Evolutionary conservation across 1,140 invertebrate genomes (phyloP).

Genomic region (Drosophila seguyi): DNA sequence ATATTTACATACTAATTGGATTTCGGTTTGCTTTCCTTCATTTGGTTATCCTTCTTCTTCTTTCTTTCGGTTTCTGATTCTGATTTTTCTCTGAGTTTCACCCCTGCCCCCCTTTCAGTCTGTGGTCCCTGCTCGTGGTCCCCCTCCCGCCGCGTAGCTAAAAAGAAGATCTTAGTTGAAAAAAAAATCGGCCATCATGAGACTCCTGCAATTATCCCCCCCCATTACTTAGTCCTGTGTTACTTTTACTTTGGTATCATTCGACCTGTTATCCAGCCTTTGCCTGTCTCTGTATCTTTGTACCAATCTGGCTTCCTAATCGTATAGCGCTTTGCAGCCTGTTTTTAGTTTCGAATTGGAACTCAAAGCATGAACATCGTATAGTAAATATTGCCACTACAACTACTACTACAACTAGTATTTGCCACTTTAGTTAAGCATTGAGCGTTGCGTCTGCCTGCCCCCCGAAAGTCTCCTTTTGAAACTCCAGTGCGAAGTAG

Average conservation of each 20-base stretch:
- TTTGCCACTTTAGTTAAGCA: conserved; percentile 59
- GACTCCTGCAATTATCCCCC: conserved; percentile 26
- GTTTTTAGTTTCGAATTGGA: conserved; percentile 40
- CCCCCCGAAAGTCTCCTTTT: conserved; percentile 15
- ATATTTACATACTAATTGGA: conserved; percentile 63
- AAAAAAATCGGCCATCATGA: conserved; percentile 24
- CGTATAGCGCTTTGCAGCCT: conserved; percentile 35
- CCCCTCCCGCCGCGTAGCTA: conserved; percentile 12
- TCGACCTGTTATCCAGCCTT: conserved; percentile 7
- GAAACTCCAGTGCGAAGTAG: conserved; percentile 13
- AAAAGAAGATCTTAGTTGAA: conserved; percentile 34
- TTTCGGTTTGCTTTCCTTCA: conserved; percentile 41
- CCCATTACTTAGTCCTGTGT: conserved; percentile 7
- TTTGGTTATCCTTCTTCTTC: conserved; percentile 20
- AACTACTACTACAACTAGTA: conserved; percentile 50
- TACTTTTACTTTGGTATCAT: conserved; percentile 17
- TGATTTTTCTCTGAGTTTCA: conserved; percentile 10
- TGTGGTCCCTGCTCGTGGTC: conserved; percentile 8
- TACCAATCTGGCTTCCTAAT: conserved; percentile 28
- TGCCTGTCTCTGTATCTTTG: conserved; percentile 2
- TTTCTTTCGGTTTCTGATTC: conserved; percentile 20
- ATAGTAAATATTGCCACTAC: conserved; percentile 8
- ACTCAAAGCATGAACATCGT: conserved; percentile 53
- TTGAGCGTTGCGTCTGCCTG: conserved; percentile 14
- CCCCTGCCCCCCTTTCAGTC: neutral